phyloP scores from a whole-genome alignment of 1,140 invertebrate species.

The Temnothorax longispinosus region DNA sequence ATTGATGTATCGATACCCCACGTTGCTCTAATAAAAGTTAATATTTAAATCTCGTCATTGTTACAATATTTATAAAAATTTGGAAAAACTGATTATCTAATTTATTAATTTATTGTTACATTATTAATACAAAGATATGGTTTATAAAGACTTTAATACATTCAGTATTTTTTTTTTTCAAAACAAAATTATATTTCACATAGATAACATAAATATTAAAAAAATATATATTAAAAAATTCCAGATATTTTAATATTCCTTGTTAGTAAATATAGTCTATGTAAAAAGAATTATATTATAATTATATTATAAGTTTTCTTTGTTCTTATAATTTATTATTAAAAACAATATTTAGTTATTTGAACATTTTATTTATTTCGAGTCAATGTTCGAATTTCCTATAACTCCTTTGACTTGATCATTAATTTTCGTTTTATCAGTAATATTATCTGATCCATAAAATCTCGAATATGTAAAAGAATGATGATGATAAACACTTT shows the following conservation, averaged over 20 bases:
- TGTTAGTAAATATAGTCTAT: background rate
- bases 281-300: background rate
- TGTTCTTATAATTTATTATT: too few relatives aligned
- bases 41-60: background rate
- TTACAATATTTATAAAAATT: background rate
- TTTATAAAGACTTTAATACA: background rate
- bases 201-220: background rate
- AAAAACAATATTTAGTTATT: too few relatives aligned
- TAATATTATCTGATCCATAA: background rate
- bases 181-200: background rate
- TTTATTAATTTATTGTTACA: slow-evolving; percentile 5
- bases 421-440: background rate
- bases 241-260: background rate
- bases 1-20: background rate
- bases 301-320: too few relatives aligned
- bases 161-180: background rate
- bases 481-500: background rate
- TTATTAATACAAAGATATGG: background rate
- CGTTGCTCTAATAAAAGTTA: background rate
- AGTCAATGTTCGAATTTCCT: background rate
- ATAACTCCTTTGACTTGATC: background rate
- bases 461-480: background rate
- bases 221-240: background rate
- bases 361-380: too few relatives aligned
- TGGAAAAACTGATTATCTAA: background rate